Base-by-base conservation (phyloP, 2,888 invertebrate genomes). In the Eupithecia subfuscata region DNA sequence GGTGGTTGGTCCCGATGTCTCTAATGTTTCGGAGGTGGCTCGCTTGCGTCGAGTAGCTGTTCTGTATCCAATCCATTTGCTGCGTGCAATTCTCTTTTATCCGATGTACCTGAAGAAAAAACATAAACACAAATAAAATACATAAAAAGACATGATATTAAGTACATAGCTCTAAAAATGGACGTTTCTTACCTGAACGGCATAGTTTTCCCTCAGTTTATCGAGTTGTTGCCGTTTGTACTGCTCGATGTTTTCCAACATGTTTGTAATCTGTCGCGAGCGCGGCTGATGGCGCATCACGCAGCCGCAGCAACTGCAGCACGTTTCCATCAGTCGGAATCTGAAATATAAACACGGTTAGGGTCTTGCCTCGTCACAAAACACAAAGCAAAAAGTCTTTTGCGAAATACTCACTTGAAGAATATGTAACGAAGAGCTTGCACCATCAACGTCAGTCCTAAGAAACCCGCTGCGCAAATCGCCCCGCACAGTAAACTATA, bases 11-110 rank as follows among this genome's bases (percentile, higher is more conserved):
- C 76, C 99, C 98, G 89, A 98, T 98, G 87, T 99, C 98, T 79
- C 98, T 95, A 84, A 99, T 97, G 87, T 98, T 98, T 84, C 97
- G 96, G 72, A 98, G 95, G 89, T 98, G 97, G 85, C 97, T 97
- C 69, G 98, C 97, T 92, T 99, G 99, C 56, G 97, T 96, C 84
- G 97, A 97, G 90, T 99, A 99, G 89, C 98, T 98, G 87, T 96
- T 97, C 86, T 98, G 97, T 82, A 99, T 98, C 97, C 98, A 98
- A 86, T 99, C 99, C 94, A 98, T 97, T 94, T 99, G 99, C 88
- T 98, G 98, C 40, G 97, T 96, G 89, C 99, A 99, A 88, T 99
- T 99, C 87, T 99, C 98, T 87, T 98, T 97, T 85, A 99, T 98
- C 81, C 98, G 96, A 90, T 97, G 97, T 83, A 98, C 98, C 97